Base-by-base conservation (phyloP, 2,888 invertebrate genomes). In the Oxytorus armatus region DNA sequence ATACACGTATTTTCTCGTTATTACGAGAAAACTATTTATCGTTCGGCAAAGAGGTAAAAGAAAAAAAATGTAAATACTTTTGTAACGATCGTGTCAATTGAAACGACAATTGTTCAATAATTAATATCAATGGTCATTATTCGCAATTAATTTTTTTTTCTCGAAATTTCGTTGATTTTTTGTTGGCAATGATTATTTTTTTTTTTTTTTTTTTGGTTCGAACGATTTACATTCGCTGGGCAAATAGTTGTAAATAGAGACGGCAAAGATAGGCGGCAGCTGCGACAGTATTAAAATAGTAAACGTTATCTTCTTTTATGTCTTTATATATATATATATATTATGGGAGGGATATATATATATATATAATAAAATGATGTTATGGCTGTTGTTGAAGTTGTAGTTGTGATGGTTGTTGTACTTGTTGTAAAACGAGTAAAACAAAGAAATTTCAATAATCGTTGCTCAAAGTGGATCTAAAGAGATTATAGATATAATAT, bases 201-300 rank as follows among this genome's bases (percentile, higher is more conserved):
- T n/a, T n/a, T n/a, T n/a, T n/a, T n/a, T n/a, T n/a, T n/a, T n/a
- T n/a, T n/a, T n/a, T n/a, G n/a, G 7, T 47, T 70, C 23, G 59
- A 61, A 25, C 7, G 53, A 68, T 53, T 29, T 61, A 11, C 36
- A 47, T 53, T 18, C 16, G 47, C 3, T 8, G 23, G 25, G 47
- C 3, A 51, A 72, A 42, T 42, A 49, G 57, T 69, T 49, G 21
- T 65, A 51, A 70, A 85, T 78, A 84, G 49, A 81, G 79, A 10
- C 23, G 81, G 84, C 77, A 84, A 73, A 72, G 61, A 75, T 72
- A 83, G 73, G 85, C 86, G 80, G 86, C 85, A 84, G 84, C 86
- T 85, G 83, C 83, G 83, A 86, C 61, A 80, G 77, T 84, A 80
- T 74, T 63, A 70, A 78, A 69, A 69, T 42, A 59, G 61, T 77